Base-by-base conservation (phyloP, 2,888 invertebrate genomes). In the Brachyopa scutellaris region DNA sequence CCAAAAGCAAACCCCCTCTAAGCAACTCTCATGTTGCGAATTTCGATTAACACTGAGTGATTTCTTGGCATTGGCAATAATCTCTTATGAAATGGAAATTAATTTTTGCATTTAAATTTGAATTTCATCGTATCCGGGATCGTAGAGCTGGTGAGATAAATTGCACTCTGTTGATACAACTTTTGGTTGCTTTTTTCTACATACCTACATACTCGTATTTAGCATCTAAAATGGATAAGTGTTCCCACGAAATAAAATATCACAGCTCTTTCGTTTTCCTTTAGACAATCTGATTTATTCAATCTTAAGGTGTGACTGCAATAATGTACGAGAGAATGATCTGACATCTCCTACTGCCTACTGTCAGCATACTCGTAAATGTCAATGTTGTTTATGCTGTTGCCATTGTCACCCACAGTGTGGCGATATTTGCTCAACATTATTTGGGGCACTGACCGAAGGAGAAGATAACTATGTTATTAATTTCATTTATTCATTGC, bases 251-350 rank as follows among this genome's bases (percentile, higher is more conserved):
- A n/a, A n/a, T 29, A 38, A 36, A 33, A 1, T 15, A 23, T 5
- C 45, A 23, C 9, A 33, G 31, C 53, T 70, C 9, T 45, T 33
- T 23, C 1, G 2, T 13, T 45, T 26, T 45, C 36, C 26, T 36
- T 7, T 26, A n/a, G 49, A 1, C 53, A 38, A 67, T 74, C 73
- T 49, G n/a, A 15, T 53, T 66, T 26, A 45, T 64, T 26, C 17
- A 29, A 74, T 74, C 73, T 66, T 1, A 31, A 66, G 47, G 66
- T 74, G 67, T 49, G 57, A 31, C 57, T 49, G 23, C 45, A 66
- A n/a, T 40, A 40, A 47, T n/a, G 13, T 6, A 13, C 1, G 7
- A 62, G n/a, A n/a, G n/a, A 6, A 47, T 36, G 21, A 13, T 23
- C 13, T 7, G 9, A 45, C 4, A 13, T 21, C 31, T 33, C 15